Evolutionary conservation across 2,113 vertebrate species (phyloP).

Genomic region (Apeltes quadracus): DNA sequence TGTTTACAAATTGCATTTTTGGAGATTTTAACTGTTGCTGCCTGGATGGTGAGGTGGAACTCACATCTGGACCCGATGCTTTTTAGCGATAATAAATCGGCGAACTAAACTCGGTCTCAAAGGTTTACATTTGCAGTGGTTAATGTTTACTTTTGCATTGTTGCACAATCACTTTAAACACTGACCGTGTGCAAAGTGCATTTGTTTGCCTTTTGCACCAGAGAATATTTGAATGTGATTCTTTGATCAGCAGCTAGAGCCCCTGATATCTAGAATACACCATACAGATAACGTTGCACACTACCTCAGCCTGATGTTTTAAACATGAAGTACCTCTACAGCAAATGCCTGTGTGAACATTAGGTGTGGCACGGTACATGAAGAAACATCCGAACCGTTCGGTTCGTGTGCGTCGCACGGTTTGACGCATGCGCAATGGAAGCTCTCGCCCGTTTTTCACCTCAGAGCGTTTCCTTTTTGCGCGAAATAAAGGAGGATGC

Average conservation of each 20-base stretch:
- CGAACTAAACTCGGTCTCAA: not conserved
- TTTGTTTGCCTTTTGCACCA: conserved; percentile 26
- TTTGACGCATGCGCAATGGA: too few species aligned
- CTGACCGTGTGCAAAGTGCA: conserved; percentile 10
- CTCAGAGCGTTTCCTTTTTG: too few species aligned
- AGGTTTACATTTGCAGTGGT: conserved; percentile 14
- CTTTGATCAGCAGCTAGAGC: not conserved
- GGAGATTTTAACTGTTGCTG: not conserved
- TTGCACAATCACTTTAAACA: conserved; percentile 62
- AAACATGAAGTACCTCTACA: conserved; percentile 68
- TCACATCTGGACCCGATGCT: not conserved
- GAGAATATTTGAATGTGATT: not conserved
- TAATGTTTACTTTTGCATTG: conserved; percentile 66
- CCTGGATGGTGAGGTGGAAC: not conserved
- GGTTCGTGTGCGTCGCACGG: too few species aligned
- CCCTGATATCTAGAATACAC: not conserved
- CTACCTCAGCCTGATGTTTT: conserved; percentile 62
- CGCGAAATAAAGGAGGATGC: too few species aligned
- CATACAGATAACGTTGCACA: conserved; percentile 36
- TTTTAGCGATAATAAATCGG: not conserved
- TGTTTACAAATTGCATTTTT: not conserved
- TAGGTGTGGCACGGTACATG: too few species aligned
- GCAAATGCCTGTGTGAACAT: conserved; percentile 40
- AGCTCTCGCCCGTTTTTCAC: too few species aligned
- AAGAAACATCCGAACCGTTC: too few species aligned